Percentiles rank a stretch among this genome's conserved stretches.
phyloP scores from a whole-genome alignment of 1,140 invertebrate genomes.

The Macrocentrus cingulum region DNA sequence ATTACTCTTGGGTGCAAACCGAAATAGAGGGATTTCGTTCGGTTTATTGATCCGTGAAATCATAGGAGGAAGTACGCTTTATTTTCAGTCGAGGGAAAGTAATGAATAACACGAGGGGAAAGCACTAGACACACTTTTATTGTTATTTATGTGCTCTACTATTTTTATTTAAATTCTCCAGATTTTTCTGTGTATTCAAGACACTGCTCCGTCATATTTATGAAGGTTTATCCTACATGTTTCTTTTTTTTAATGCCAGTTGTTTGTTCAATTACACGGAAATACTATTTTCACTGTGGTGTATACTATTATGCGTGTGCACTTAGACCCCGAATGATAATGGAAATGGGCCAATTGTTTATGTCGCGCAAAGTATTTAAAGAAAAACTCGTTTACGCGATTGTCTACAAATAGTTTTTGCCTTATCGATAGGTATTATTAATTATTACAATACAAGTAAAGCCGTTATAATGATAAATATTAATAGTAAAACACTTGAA shows the following conservation, averaged over 20 bases:
- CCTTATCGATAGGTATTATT: too few species aligned
- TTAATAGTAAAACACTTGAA: too few species aligned
- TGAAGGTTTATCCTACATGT: too few species aligned
- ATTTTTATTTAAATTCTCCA: too few species aligned
- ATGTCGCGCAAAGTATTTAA: neutral
- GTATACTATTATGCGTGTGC: slow-evolving; percentile 7
- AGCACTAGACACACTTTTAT: neutral
- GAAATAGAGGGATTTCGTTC: slow-evolving; percentile 10
- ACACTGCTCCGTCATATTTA: too few species aligned
- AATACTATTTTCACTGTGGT: too few species aligned
- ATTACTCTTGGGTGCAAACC: neutral
- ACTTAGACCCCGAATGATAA: slow-evolving; percentile 23
- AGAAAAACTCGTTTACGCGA: neutral
- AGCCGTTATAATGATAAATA: too few species aligned
- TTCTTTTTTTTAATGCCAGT: too few species aligned
- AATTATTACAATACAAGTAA: too few species aligned
- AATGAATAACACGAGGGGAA: neutral
- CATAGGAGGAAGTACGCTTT: neutral
- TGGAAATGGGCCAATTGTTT: slow-evolving; percentile 14
- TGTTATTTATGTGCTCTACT: neutral
- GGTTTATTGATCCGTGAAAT: slow-evolving; percentile 10
- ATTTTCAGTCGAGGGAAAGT: neutral
- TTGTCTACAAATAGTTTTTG: neutral
- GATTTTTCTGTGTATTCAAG: too few species aligned
- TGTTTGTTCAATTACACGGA: too few species aligned